Conservation (phyloP, 2,797 vertebrate genomes). For the Tamandua tetradactyla region DNA sequence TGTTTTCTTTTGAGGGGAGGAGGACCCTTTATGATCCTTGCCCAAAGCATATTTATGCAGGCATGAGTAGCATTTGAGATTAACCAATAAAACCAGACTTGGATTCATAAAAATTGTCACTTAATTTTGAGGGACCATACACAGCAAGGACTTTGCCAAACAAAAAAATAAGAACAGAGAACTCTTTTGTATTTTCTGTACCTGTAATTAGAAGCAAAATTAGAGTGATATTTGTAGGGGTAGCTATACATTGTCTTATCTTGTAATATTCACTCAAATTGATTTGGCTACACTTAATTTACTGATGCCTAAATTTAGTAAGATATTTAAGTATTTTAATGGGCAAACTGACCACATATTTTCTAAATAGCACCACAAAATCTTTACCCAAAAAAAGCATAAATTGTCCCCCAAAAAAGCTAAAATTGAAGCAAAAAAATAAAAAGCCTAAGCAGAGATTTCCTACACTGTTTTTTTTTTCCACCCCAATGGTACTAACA, state of each 20-base stretch:
- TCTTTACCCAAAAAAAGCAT: slow-evolving; percentile 8
- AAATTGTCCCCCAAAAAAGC: too few relatives aligned
- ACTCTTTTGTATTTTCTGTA: not conserved
- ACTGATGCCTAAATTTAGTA: not conserved
- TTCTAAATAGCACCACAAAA: not conserved
- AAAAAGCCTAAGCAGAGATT: not conserved
- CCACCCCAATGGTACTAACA: not conserved
- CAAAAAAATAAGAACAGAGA: not conserved
- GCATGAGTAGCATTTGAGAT: not conserved
- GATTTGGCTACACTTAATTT: slow-evolving; percentile 25
- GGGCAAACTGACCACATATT: not conserved
- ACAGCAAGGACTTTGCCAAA: slow-evolving; percentile 33
- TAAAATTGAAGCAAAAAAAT: too few relatives aligned
- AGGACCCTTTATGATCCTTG: not conserved
- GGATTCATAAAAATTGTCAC: slow-evolving; percentile 27
- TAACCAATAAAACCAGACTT: not conserved
- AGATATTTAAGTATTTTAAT: slow-evolving; percentile 47
- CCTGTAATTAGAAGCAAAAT: slow-evolving; percentile 35
- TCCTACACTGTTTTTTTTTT: not conserved
- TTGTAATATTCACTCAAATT: slow-evolving; percentile 49
- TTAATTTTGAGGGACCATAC: slow-evolving; percentile 7
- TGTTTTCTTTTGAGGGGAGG: not conserved
- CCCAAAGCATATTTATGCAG: not conserved
- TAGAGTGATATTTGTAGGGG: slow-evolving; percentile 10
- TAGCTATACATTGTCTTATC: slow-evolving; percentile 23